Evolutionary conservation across 2,113 vertebrate species (phyloP).

Genomic region (Tupaia chinensis): DNA sequence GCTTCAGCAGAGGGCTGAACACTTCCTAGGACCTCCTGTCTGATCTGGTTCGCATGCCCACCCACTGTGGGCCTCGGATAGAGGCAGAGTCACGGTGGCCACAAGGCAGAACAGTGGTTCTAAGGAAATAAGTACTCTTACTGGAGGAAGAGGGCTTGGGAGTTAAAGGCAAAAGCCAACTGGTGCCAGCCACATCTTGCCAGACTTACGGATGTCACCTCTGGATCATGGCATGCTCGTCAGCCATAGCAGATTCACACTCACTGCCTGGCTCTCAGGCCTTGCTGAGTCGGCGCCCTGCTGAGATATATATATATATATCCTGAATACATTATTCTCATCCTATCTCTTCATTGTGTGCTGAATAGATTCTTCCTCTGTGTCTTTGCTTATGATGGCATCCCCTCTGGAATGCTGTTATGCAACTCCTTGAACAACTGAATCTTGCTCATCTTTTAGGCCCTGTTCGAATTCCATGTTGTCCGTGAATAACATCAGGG

Average conservation of each 20-base stretch:
- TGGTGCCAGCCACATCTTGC: not conserved
- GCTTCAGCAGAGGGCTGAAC: not conserved
- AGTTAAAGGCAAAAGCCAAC: not conserved
- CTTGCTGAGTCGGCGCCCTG: not conserved
- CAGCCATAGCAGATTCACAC: too few relatives aligned
- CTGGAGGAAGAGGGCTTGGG: not conserved
- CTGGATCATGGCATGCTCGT: not conserved
- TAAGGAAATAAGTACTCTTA: not conserved
- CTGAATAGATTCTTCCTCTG: not conserved
- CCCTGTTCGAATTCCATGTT: not conserved
- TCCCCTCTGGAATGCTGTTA: not conserved
- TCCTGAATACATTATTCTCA: not conserved
- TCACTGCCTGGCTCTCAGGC: not conserved
- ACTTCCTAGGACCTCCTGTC: not conserved
- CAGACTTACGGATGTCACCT: not conserved
- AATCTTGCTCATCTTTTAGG: not conserved
- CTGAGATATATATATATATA: too few relatives aligned
- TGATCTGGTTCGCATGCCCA: not conserved
- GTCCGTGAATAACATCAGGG: not conserved
- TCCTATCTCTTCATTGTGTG: not conserved
- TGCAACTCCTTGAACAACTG: not conserved
- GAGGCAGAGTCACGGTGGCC: not conserved
- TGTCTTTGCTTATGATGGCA: not conserved
- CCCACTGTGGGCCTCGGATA: not conserved
- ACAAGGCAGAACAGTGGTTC: not conserved